A percentile compares a stretch with the other conserved stretches of the same genome.
phyloP scores from a whole-genome alignment of 1,140 invertebrate species.

The Temnothorax nylanderi region DNA sequence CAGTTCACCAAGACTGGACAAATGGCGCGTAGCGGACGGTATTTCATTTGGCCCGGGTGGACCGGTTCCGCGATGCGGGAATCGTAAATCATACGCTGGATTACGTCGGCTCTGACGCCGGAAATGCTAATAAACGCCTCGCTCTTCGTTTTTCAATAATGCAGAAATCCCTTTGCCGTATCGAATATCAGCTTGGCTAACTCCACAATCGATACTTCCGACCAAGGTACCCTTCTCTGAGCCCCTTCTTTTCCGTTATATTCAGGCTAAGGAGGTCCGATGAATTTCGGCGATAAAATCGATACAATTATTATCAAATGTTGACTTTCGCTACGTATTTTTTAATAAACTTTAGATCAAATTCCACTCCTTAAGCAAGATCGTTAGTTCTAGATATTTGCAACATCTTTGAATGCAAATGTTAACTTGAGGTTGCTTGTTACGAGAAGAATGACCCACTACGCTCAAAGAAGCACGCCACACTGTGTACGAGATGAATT shows the following conservation, averaged over 20 bases:
- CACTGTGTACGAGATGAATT: constrained; percentile 67
- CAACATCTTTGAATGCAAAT: neutral
- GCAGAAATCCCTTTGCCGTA: constrained; percentile 2
- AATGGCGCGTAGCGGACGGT: constrained; percentile 54
- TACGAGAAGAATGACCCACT: constrained; percentile 28
- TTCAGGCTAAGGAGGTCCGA: neutral
- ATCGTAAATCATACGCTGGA: constrained; percentile 79
- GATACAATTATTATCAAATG: neutral
- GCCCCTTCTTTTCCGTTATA: neutral
- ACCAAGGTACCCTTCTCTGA: neutral
- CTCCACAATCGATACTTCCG: constrained; percentile 20
- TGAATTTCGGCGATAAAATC: neutral
- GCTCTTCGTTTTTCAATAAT: constrained; percentile 58
- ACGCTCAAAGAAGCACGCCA: neutral
- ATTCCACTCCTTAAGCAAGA: neutral
- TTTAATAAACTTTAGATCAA: neutral
- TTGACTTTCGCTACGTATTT: neutral
- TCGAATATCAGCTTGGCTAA: neutral
- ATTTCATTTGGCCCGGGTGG: constrained; percentile 75
- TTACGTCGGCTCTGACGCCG: constrained; percentile 65
- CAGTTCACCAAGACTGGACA: constrained; percentile 20
- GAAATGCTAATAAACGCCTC: constrained; percentile 77
- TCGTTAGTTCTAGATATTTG: neutral
- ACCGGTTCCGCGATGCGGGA: constrained; percentile 76
- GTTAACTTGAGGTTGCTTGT: neutral